A percentile compares a stretch with the other conserved stretches of the same genome.
Conservation (phyloP, 2,113 vertebrate genomes). For the Gavia stellata region DNA sequence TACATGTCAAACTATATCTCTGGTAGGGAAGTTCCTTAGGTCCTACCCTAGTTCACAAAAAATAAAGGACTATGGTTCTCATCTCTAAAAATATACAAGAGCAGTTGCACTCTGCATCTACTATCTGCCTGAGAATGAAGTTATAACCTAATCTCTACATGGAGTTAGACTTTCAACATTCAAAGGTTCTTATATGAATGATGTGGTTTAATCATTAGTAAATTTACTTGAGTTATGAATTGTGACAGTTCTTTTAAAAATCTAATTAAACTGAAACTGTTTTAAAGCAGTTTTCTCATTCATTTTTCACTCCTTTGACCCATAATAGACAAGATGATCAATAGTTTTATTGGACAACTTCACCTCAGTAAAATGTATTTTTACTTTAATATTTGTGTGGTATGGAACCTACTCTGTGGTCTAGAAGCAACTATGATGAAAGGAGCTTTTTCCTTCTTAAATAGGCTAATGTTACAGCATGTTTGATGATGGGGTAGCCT, state of each 20-base stretch:
- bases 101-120: accelerated
- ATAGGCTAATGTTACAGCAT: background rate
- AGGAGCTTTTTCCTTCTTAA: background rate
- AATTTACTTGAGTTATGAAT: background rate
- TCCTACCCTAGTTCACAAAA: background rate
- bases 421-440: background rate
- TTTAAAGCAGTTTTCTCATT: background rate
- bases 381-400: background rate
- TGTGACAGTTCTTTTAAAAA: background rate
- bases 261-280: background rate
- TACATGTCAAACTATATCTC: background rate
- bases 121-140: background rate
- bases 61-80: background rate
- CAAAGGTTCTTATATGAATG: background rate
- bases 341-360: background rate
- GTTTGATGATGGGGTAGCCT: background rate
- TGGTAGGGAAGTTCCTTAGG: background rate
- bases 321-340: background rate
- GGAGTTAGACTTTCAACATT: background rate
- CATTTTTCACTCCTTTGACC: background rate
- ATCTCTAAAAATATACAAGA: background rate
- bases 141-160: background rate
- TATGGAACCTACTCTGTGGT: background rate
- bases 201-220: background rate
- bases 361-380: background rate